Evolutionary conservation across 2,888 invertebrate species (phyloP).

Genomic region (Dicranocentrus wangi): DNA sequence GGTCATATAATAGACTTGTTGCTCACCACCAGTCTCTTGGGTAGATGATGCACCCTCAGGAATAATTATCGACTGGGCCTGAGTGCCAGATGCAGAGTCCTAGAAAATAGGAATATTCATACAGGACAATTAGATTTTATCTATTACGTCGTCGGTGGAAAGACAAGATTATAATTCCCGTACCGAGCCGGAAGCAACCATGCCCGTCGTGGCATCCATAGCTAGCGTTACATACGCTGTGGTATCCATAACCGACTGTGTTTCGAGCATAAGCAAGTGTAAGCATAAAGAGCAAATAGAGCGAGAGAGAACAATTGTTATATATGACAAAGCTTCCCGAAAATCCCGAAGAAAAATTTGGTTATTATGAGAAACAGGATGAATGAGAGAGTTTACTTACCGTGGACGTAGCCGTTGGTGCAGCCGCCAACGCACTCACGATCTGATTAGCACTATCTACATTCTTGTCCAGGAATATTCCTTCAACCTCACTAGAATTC

Average conservation of each 20-base stretch:
- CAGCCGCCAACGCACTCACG: conserved; percentile 26
- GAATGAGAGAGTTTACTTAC: no score
- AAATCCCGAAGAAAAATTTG: no score
- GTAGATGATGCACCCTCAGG: conserved; percentile 6
- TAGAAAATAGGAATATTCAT: not conserved
- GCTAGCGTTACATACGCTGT: conserved; percentile 42
- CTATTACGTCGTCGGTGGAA: no score
- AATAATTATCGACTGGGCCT: conserved; percentile 16
- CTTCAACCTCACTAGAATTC: conserved; percentile 40
- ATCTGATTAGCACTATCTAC: conserved; percentile 35
- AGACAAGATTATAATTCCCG: not conserved
- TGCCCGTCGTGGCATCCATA: conserved; percentile 34
- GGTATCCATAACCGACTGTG: conserved; percentile 31
- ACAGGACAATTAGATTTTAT: not conserved
- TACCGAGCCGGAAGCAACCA: conserved; percentile 30
- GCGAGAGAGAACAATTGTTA: conserved; percentile 1
- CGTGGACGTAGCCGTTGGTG: not conserved
- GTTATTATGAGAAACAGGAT: no score
- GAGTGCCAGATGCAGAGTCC: not conserved
- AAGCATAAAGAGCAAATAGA: not conserved
- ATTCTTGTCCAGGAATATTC: conserved; percentile 32
- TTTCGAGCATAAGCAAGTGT: not conserved
- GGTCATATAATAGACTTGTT: conserved; percentile 55
- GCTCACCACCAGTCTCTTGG: not conserved
- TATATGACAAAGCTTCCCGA: no score